Evolutionary conservation across 2,888 invertebrate species (phyloP).

Genomic region (Pharmacophagus antenor): DNA sequence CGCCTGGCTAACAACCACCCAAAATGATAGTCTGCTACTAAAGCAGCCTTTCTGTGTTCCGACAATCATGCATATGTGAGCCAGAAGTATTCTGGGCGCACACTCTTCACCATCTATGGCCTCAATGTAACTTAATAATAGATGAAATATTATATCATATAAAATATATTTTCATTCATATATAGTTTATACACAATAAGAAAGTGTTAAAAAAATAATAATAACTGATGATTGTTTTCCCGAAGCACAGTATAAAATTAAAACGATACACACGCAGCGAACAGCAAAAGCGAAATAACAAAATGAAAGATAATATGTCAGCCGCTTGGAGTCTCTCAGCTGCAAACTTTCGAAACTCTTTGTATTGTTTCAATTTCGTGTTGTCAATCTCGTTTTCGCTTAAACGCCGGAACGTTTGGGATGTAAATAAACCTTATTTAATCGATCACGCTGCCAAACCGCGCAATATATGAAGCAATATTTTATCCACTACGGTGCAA

Average conservation of each 20-base stretch:
- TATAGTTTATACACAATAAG: not conserved
- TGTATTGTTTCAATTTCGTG: slow-evolving; percentile 29
- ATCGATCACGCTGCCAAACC: slow-evolving; percentile 31
- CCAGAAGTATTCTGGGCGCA: too few relatives aligned
- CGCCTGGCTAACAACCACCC: too few relatives aligned
- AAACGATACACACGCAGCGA: slow-evolving; percentile 6
- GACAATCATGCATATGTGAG: too few relatives aligned
- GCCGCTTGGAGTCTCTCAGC: slow-evolving; percentile 13
- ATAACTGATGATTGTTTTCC: not conserved
- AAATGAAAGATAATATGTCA: slow-evolving; percentile 23
- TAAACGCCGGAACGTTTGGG: slow-evolving; percentile 26
- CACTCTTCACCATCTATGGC: too few relatives aligned
- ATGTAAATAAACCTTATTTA: slow-evolving; percentile 29
- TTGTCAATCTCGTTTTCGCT: slow-evolving; percentile 30
- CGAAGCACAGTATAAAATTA: not conserved
- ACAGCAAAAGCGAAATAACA: slow-evolving; percentile 6
- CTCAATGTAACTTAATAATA: too few relatives aligned
- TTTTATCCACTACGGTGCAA: slow-evolving; percentile 23
- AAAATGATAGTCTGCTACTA: too few relatives aligned
- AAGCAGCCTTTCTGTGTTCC: too few relatives aligned
- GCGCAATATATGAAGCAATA: slow-evolving; percentile 26
- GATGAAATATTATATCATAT: too few relatives aligned
- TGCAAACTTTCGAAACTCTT: slow-evolving; percentile 27
- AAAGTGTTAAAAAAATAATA: not conserved
- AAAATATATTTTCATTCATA: too few relatives aligned